Evolutionary conservation across 2,888 invertebrate species (phyloP).

Genomic region (Merodon equestris): DNA sequence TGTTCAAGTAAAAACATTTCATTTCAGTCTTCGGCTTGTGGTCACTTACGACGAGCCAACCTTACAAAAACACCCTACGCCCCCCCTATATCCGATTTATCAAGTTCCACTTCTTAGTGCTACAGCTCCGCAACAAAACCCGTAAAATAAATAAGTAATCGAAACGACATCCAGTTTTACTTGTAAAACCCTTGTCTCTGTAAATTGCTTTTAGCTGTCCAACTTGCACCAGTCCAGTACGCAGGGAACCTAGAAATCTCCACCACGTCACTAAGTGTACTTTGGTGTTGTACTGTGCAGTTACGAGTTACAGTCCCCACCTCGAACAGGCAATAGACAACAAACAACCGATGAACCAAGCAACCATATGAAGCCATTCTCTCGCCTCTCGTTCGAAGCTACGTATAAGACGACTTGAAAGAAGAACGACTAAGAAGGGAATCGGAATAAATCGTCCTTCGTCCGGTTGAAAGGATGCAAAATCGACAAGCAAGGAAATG

Average conservation of each 20-base stretch:
- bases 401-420: slow-evolving; percentile 18
- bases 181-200: slow-evolving; percentile 27
- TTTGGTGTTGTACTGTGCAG: slow-evolving; percentile 19
- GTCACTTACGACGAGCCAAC: no score
- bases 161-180: slow-evolving; percentile 60
- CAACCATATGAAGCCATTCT: background rate
- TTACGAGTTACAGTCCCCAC: slow-evolving; percentile 32
- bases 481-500: slow-evolving; percentile 69
- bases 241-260: background rate
- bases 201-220: background rate
- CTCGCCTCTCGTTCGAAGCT: background rate
- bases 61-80: no score
- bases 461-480: slow-evolving; percentile 68
- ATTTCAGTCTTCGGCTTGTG: no score
- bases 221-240: background rate
- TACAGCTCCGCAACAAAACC: slow-evolving; percentile 15
- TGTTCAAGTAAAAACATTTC: no score
- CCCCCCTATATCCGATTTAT: no score
- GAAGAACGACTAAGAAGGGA: background rate
- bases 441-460: slow-evolving; percentile 60
- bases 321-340: no score
- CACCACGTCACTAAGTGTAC: background rate
- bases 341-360: background rate
- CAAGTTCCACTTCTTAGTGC: no score
- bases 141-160: slow-evolving; percentile 49